phyloP scores from a whole-genome alignment of 2,797 vertebrate species.

The Melanotaenia parkinsoni region DNA sequence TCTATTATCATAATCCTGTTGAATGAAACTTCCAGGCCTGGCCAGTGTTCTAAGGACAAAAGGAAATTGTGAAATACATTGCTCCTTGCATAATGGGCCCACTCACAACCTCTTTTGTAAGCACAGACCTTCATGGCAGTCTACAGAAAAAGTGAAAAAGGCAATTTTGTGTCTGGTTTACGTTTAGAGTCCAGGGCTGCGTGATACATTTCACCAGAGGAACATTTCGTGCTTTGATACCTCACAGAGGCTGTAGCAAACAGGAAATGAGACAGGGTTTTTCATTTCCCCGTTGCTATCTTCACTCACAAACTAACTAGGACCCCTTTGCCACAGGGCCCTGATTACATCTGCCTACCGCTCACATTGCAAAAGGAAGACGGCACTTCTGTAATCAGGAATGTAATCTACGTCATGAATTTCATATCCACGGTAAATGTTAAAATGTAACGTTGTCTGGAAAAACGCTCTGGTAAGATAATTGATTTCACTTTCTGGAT shows the following conservation, averaged over 20 bases:
- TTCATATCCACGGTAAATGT: slow-evolving; percentile 82
- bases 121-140: slow-evolving; percentile 42
- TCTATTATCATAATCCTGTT: slow-evolving; percentile 57
- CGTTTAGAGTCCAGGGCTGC: slow-evolving; percentile 70
- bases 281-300: slow-evolving; percentile 85
- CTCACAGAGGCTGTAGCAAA: slow-evolving; percentile 68
- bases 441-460: slow-evolving; percentile 73
- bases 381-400: slow-evolving; percentile 76
- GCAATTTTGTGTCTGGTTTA: slow-evolving; percentile 78
- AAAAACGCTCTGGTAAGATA: slow-evolving; percentile 49
- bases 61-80: slow-evolving; percentile 66
- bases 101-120: slow-evolving; percentile 33
- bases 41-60: slow-evolving; percentile 43
- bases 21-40: slow-evolving; percentile 37
- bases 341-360: slow-evolving; percentile 80
- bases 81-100: slow-evolving; percentile 52
- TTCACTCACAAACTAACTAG: slow-evolving; percentile 79
- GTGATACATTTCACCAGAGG: slow-evolving; percentile 80
- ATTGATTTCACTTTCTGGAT: slow-evolving; percentile 77
- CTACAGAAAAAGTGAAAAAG: slow-evolving; percentile 55
- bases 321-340: slow-evolving; percentile 67
- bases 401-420: slow-evolving; percentile 82
- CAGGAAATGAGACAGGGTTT: slow-evolving; percentile 86
- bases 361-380: slow-evolving; percentile 73
- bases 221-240: slow-evolving; percentile 78